phyloP scores from a whole-genome alignment of 2,888 invertebrate genomes.

The Xestobium rufovillosum region DNA sequence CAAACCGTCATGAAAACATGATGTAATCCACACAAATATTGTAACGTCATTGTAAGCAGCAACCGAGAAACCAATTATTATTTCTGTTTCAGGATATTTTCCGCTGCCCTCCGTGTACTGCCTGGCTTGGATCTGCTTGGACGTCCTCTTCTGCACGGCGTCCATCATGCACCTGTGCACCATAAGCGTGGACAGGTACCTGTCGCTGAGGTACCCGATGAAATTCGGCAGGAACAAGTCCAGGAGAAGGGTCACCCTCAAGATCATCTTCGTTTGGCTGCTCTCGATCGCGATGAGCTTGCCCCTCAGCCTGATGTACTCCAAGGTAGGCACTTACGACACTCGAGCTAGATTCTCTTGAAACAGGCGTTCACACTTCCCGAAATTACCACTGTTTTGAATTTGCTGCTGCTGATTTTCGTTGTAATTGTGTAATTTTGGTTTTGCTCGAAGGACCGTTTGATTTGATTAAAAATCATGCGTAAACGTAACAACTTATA shows the following conservation, averaged over 20 bases:
- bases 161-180: constrained; percentile 97
- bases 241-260: constrained; percentile 72
- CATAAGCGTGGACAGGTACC: constrained; percentile 90
- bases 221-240: constrained; percentile 87
- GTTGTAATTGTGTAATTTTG: too few relatives aligned
- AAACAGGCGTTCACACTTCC: too few relatives aligned
- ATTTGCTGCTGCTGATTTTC: too few relatives aligned
- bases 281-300: constrained; percentile 87
- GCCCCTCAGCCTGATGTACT: constrained; percentile 82
- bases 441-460: too few relatives aligned
- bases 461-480: too few relatives aligned
- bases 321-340: constrained; percentile 61
- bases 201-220: constrained; percentile 89
- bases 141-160: constrained; percentile 93
- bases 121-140: constrained; percentile 89
- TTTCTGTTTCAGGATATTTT: constrained; percentile 64
- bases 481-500: too few relatives aligned
- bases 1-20: too few relatives aligned
- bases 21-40: too few relatives aligned
- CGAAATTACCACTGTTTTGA: too few relatives aligned
- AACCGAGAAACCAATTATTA: too few relatives aligned
- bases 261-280: constrained; percentile 91
- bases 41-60: too few relatives aligned
- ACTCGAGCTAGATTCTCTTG: too few relatives aligned
- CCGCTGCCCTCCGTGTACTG: constrained; percentile 79